Conservation (phyloP, 2,113 vertebrate species). For the Prolemur simus region DNA sequence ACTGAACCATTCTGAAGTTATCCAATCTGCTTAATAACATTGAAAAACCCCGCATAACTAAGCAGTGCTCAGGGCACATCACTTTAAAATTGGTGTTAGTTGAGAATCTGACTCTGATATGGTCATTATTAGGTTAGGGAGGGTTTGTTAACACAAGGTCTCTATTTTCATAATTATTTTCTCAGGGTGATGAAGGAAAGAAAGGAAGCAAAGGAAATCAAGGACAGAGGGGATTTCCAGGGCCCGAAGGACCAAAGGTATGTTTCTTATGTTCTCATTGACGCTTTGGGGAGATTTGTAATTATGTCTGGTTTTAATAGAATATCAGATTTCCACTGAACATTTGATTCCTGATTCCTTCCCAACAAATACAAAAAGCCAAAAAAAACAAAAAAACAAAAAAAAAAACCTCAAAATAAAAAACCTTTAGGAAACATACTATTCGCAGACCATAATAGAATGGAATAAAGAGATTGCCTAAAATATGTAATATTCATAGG, state of each 20-base stretch:
- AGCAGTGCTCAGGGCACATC: neutral
- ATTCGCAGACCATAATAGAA: neutral
- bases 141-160: neutral
- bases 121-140: neutral
- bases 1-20: neutral
- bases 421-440: neutral
- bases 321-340: neutral
- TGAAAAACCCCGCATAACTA: neutral
- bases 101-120: neutral
- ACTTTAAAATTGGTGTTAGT: neutral
- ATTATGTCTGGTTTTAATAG: conserved; percentile 10
- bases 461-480: neutral
- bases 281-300: neutral
- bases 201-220: conserved; percentile 80
- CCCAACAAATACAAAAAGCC: conserved; percentile 27
- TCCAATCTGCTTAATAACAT: neutral
- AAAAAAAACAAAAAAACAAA: neutral
- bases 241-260: conserved; percentile 81
- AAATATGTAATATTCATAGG: neutral
- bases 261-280: conserved; percentile 32
- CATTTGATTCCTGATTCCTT: conserved; percentile 44
- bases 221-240: conserved; percentile 74
- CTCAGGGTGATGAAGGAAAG: conserved; percentile 82
- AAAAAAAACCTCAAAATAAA: neutral
- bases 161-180: conserved; percentile 51